These are phyloP conservation scores for Alligator mississippiensis DNA, from an alignment of 2,113 vertebrate species.

Conservation along the genomic window DNA sequence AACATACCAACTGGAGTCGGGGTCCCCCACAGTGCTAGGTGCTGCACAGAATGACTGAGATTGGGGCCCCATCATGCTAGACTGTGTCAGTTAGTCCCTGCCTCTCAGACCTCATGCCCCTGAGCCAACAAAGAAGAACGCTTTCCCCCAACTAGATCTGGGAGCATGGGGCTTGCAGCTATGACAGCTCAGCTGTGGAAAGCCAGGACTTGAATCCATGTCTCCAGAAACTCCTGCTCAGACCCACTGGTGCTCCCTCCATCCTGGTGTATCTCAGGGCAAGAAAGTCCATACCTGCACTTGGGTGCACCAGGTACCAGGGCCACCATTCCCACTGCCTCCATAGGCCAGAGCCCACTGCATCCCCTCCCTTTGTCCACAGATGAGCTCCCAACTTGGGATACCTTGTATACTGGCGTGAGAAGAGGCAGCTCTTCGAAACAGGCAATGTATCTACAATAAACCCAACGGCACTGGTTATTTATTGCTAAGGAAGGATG, in stretches of 20 bases:
- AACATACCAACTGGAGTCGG: not conserved
- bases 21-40: not conserved
- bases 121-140: not conserved
- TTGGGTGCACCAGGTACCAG: too few species aligned
- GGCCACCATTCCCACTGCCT: too few species aligned
- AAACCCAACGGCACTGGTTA: not conserved
- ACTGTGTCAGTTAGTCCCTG: not conserved
- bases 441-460: not conserved
- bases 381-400: too few species aligned
- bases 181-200: too few species aligned
- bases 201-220: too few species aligned
- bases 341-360: not conserved
- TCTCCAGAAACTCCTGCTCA: too few species aligned
- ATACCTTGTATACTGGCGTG: not conserved
- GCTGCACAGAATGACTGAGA: not conserved
- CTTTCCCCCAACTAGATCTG: not conserved
- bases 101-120: not conserved
- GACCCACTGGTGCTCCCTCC: too few species aligned
- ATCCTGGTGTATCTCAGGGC: too few species aligned
- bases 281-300: too few species aligned
- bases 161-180: too few species aligned
- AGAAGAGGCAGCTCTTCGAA: not conserved
- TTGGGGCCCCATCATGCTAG: not conserved
- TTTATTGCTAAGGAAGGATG: not conserved
- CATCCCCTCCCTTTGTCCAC: not conserved